Evolutionary conservation across 1,140 invertebrate species (phyloP).

Genomic region (Harpegnathos saltator): DNA sequence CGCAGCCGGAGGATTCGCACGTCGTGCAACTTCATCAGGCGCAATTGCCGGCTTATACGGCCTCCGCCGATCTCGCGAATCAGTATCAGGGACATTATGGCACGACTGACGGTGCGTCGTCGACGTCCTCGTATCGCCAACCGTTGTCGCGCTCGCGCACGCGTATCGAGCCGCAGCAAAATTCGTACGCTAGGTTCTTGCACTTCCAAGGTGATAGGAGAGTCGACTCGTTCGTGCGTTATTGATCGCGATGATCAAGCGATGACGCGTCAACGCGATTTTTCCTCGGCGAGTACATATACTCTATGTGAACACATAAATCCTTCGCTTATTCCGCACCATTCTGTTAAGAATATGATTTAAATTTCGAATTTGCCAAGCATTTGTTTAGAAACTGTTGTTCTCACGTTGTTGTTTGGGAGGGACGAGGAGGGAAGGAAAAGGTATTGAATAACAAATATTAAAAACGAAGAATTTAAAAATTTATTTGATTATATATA

Average conservation of each 20-base stretch:
- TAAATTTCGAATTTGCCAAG: slow-evolving; percentile 14
- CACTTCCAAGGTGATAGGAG: slow-evolving; percentile 75
- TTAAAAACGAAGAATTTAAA: too few species aligned
- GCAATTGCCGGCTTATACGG: slow-evolving; percentile 51
- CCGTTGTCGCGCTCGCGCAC: slow-evolving; percentile 20
- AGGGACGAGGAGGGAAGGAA: too few species aligned
- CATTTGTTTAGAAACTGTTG: not conserved
- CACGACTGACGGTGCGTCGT: not conserved
- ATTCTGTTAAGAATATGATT: not conserved
- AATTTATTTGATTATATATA: too few species aligned
- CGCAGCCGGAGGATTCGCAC: slow-evolving; percentile 65
- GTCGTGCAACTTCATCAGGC: slow-evolving; percentile 67
- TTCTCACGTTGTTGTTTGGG: not conserved
- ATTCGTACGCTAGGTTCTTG: slow-evolving; percentile 76
- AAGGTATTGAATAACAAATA: too few species aligned
- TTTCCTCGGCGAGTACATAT: slow-evolving; percentile 7
- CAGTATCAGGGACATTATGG: slow-evolving; percentile 45
- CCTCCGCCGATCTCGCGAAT: slow-evolving; percentile 45
- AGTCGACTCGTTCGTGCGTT: slow-evolving; percentile 75
- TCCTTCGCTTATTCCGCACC: not conserved
- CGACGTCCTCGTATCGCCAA: slow-evolving; percentile 16
- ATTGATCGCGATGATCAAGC: slow-evolving; percentile 21
- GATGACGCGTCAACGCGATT: not conserved
- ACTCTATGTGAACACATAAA: slow-evolving; percentile 9
- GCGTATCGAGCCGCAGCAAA: slow-evolving; percentile 55